Conservation (phyloP, 2,113 vertebrate genomes). For the Siphamia tubifer region DNA sequence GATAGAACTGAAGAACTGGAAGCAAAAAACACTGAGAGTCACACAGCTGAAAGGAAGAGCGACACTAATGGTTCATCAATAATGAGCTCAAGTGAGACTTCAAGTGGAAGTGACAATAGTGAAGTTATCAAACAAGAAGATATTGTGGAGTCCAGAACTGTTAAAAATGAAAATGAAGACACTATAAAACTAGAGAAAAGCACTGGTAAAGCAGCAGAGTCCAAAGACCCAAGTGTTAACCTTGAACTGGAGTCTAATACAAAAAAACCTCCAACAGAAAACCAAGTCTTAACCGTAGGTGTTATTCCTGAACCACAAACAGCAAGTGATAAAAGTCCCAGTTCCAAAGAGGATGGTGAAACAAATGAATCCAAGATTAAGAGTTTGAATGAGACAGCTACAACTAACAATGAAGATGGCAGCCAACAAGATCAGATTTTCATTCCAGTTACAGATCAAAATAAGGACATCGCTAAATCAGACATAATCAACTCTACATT, state of each 20-base stretch:
- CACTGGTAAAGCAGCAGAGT: neutral
- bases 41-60: neutral
- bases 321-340: too few species aligned
- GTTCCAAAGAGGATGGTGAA: too few species aligned
- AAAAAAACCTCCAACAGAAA: too few species aligned
- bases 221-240: neutral
- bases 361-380: too few species aligned
- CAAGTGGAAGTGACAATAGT: neutral
- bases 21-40: neutral
- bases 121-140: neutral
- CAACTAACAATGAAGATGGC: too few species aligned
- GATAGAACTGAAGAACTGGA: neutral
- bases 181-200: neutral
- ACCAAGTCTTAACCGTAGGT: too few species aligned
- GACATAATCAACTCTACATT: too few species aligned
- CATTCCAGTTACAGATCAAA: too few species aligned
- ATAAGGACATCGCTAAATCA: too few species aligned
- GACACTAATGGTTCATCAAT: neutral
- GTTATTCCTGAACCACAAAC: too few species aligned
- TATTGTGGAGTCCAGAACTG: neutral
- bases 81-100: neutral
- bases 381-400: too few species aligned
- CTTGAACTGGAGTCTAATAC: neutral
- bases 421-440: too few species aligned
- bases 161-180: neutral